These are phyloP conservation scores for Rhinophrynus dorsalis DNA, from an alignment of 2,797 vertebrate genomes.

Conservation along the genomic window DNA sequence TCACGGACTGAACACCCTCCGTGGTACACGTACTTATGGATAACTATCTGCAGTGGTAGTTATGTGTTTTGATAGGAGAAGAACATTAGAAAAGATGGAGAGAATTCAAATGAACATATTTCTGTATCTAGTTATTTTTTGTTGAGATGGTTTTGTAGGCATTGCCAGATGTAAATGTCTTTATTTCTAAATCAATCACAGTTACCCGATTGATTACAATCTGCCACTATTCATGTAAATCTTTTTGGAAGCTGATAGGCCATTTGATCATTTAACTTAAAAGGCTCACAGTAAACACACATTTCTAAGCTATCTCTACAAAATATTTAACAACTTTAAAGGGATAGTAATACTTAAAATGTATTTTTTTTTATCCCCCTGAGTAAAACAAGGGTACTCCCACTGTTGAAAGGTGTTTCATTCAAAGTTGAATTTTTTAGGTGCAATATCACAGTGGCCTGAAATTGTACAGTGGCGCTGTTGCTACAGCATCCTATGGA, in stretches of 20 bases:
- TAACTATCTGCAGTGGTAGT: not conserved
- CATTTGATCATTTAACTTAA: not conserved
- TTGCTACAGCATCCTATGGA: too few relatives aligned
- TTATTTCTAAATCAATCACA: constrained; percentile 2
- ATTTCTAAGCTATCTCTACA: not conserved
- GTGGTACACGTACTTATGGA: not conserved
- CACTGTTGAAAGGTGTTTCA: too few relatives aligned
- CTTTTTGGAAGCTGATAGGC: not conserved
- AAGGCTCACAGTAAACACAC: not conserved
- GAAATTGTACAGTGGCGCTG: too few relatives aligned
- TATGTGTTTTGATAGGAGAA: not conserved
- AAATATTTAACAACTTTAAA: not conserved
- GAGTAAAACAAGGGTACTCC: too few relatives aligned
- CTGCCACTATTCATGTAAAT: constrained; percentile 9
- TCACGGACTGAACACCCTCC: not conserved
- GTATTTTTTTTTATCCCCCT: too few relatives aligned
- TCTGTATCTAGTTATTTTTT: constrained; percentile 3
- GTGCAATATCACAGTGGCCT: too few relatives aligned
- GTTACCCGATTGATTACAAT: constrained; percentile 20
- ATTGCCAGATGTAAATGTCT: not conserved
- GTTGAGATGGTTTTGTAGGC: not conserved
- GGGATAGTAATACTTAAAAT: too few relatives aligned
- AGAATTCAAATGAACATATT: constrained; percentile 21
- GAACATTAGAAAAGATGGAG: not conserved
- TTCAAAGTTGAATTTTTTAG: too few relatives aligned